phyloP scores from a whole-genome alignment of 2,888 invertebrate species.

The Balanococcus diminutus region DNA sequence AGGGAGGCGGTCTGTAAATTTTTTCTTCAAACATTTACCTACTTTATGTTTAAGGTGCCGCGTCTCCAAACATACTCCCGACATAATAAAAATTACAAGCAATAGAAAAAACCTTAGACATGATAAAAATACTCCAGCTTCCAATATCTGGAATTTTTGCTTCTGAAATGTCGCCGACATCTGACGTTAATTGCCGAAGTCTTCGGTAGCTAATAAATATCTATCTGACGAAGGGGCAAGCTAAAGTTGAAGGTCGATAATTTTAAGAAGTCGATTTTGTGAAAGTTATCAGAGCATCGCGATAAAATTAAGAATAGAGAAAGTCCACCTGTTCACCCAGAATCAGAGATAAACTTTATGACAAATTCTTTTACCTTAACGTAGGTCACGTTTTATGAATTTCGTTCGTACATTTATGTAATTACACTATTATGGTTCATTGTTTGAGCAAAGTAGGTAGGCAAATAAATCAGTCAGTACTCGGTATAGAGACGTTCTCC shows the following conservation, averaged over 20 bases:
- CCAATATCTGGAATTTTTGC: not conserved
- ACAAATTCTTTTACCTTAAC: constrained; percentile 11
- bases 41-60: too few species aligned
- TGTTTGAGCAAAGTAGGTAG: too few species aligned
- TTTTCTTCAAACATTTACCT: too few species aligned
- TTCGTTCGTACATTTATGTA: not conserved
- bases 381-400: constrained; percentile 19
- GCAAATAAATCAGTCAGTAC: too few species aligned
- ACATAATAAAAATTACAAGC: too few species aligned
- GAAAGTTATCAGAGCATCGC: constrained; percentile 28
- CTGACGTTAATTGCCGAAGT: not conserved
- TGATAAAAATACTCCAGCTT: not conserved
- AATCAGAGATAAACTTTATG: constrained; percentile 27
- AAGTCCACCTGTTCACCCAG: not conserved
- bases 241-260: constrained; percentile 20
- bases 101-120: not conserved
- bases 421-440: not conserved
- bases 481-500: too few species aligned
- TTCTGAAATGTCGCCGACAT: not conserved
- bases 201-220: not conserved
- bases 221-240: not conserved
- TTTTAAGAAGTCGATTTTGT: constrained; percentile 18
- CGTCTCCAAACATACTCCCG: too few species aligned
- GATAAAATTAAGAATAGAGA: constrained; percentile 19
- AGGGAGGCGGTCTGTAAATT: too few species aligned